These are phyloP conservation scores for Scelioninae gen. 2 DNA, from an alignment of 2,888 invertebrate species.

Conservation along the genomic window DNA sequence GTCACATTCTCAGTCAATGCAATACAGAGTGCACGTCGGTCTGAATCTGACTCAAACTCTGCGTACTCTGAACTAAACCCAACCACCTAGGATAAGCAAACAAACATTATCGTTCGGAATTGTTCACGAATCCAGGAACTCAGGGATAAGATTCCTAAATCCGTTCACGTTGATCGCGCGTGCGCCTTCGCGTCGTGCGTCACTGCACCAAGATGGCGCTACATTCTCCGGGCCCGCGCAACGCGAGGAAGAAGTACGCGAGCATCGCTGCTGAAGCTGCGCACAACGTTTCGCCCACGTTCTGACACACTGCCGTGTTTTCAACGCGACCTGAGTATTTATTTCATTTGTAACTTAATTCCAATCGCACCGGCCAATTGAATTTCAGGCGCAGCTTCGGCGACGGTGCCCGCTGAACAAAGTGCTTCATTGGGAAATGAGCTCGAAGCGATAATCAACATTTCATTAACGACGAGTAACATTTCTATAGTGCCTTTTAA, in stretches of 20 bases:
- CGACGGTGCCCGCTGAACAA: not conserved
- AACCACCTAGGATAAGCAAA: constrained; percentile 24
- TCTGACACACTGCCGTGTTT: constrained; percentile 26
- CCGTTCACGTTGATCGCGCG: constrained; percentile 35
- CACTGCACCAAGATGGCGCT: too few relatives aligned
- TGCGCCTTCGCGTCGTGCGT: too few relatives aligned
- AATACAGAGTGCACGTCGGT: constrained; percentile 74
- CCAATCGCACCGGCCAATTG: not conserved
- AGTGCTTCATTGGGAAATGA: constrained; percentile 18
- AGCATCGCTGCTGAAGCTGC: constrained; percentile 8
- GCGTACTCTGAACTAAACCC: constrained; percentile 1
- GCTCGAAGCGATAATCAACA: constrained; percentile 34
- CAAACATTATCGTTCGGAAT: constrained; percentile 19
- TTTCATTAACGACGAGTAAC: constrained; percentile 32
- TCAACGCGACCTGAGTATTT: not conserved
- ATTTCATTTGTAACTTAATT: not conserved
- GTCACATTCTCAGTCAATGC: constrained; percentile 76
- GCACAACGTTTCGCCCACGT: not conserved
- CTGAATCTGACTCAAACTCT: constrained; percentile 61
- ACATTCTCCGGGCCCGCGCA: too few relatives aligned
- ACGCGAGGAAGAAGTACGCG: not conserved
- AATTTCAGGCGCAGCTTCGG: not conserved
- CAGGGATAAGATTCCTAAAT: constrained; percentile 59
- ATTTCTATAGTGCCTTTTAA: constrained; percentile 49
- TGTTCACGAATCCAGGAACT: constrained; percentile 46